Evolutionary conservation across 1,140 invertebrate species (phyloP).

Genomic region (Streblospio benedicti): DNA sequence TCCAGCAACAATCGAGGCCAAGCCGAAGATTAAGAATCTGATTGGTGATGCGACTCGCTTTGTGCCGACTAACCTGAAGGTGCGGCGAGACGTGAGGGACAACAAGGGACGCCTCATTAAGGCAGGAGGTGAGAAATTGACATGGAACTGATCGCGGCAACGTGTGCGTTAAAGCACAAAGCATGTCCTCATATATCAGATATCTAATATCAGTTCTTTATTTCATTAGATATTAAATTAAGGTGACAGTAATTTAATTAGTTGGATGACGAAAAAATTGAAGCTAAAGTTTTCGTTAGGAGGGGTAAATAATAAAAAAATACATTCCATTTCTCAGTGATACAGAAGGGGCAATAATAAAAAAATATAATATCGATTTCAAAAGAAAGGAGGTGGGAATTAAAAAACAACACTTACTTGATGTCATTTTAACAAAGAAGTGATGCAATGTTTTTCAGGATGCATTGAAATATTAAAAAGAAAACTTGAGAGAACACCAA

Average conservation of each 20-base stretch:
- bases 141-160: neutral
- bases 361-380: too few species aligned
- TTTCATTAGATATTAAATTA: neutral
- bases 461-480: too few species aligned
- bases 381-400: too few species aligned
- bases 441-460: too few species aligned
- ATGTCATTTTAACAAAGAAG: too few species aligned
- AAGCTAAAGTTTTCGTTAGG: neutral
- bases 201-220: neutral
- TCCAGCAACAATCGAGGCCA: constrained; percentile 79
- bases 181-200: neutral
- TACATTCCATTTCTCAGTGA: too few species aligned
- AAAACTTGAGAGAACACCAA: too few species aligned
- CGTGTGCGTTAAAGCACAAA: neutral
- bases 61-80: constrained; percentile 79
- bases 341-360: too few species aligned
- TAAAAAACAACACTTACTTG: too few species aligned
- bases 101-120: constrained; percentile 25
- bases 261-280: neutral
- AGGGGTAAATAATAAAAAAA: neutral
- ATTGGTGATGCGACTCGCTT: constrained; percentile 92
- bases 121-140: constrained; percentile 7
- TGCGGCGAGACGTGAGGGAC: constrained; percentile 66
- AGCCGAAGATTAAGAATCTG: constrained; percentile 86
- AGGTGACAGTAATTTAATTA: neutral